Evolutionary conservation across 2,113 vertebrate genomes (phyloP).

Genomic region (Burhinus oedicnemus): DNA sequence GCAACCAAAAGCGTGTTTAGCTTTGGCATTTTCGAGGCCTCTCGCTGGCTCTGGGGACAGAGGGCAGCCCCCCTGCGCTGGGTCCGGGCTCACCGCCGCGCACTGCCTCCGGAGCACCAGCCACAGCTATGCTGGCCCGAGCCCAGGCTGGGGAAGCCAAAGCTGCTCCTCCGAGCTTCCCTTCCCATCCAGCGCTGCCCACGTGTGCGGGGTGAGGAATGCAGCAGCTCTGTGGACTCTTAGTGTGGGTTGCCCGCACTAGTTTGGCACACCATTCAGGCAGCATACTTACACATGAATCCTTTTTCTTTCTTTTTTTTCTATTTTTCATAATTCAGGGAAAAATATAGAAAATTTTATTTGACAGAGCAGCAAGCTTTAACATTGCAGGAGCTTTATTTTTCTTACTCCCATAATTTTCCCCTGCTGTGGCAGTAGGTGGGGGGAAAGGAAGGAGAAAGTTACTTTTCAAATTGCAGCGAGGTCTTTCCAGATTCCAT

Average conservation of each 20-base stretch:
- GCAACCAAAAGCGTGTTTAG: rapidly evolving
- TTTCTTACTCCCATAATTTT: neutral
- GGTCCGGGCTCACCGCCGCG: neutral
- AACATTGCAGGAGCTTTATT: neutral
- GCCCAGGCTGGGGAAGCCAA: neutral
- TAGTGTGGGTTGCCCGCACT: neutral
- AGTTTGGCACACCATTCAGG: neutral
- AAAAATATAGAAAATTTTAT: neutral
- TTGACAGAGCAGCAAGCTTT: neutral
- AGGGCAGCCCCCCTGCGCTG: neutral
- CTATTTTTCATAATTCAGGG: neutral
- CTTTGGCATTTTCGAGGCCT: neutral
- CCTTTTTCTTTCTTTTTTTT: neutral
- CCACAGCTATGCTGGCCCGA: neutral
- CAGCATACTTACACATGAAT: neutral
- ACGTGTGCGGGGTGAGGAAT: neutral
- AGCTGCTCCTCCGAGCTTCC: neutral
- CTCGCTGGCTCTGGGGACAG: neutral
- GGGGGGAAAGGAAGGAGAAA: slow-evolving; percentile 3
- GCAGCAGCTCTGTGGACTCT: neutral
- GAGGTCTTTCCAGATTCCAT: slow-evolving; percentile 20
- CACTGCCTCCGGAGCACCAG: neutral
- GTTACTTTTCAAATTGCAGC: neutral
- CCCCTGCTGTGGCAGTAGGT: neutral
- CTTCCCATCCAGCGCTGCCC: neutral